Evolutionary conservation across 2,113 vertebrate species (phyloP).

Genomic region (Romanogobio albipinnatus): DNA sequence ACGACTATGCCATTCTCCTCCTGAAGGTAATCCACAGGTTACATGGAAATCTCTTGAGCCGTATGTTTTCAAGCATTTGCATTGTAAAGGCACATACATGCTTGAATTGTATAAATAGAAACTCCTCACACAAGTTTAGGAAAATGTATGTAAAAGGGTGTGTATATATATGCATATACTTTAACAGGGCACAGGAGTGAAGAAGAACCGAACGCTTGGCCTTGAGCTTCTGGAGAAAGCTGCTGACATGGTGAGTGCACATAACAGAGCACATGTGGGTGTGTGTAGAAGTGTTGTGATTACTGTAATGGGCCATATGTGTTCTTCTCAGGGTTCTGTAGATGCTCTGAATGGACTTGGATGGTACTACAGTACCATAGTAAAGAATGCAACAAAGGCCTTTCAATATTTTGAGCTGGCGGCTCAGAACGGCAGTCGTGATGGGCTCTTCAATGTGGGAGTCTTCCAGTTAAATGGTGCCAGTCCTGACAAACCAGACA

Average conservation of each 20-base stretch:
- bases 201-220: conserved; percentile 84
- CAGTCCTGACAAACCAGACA: conserved; percentile 72
- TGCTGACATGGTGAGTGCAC: conserved; percentile 77
- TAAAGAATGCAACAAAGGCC: conserved; percentile 79
- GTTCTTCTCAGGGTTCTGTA: conserved; percentile 81
- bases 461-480: conserved; percentile 81
- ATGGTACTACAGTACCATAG: conserved; percentile 88
- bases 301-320: conserved; percentile 25
- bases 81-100: background rate
- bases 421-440: conserved; percentile 82
- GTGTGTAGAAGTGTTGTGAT: background rate
- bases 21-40: conserved; percentile 81
- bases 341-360: conserved; percentile 90
- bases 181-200: conserved; percentile 86
- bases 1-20: conserved; percentile 88
- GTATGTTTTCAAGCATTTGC: conserved; percentile 6
- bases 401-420: conserved; percentile 84
- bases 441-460: conserved; percentile 88
- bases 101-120: background rate
- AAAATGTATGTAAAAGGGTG: background rate
- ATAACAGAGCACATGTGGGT: too few relatives aligned
- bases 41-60: background rate
- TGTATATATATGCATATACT: background rate
- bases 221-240: conserved; percentile 88
- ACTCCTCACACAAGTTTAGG: conserved; percentile 2